A percentile compares a stretch with the other conserved stretches of the same genome.
Evolutionary conservation across 2,888 invertebrate genomes (phyloP).

Genomic region (Lathronympha strigana): DNA sequence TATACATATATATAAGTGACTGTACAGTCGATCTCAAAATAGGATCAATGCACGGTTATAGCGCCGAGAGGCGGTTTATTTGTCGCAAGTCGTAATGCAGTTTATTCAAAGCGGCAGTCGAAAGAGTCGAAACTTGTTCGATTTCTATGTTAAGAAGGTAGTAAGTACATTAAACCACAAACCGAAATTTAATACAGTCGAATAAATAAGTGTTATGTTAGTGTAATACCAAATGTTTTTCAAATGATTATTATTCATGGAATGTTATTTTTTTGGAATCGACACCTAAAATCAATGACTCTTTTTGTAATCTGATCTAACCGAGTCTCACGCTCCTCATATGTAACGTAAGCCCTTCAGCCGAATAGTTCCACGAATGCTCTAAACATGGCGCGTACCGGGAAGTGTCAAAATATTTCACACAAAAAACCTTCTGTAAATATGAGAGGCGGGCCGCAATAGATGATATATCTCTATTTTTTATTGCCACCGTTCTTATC

Average conservation of each 20-base stretch:
- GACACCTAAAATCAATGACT: not conserved
- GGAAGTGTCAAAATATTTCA: conserved; percentile 82
- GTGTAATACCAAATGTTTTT: not conserved
- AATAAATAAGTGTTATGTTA: not conserved
- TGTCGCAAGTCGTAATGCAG: conserved; percentile 1
- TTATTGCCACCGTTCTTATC: conserved; percentile 60
- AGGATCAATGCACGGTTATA: conserved; percentile 27
- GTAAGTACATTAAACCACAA: not conserved
- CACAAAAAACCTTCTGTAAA: conserved; percentile 60
- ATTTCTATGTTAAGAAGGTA: too few relatives aligned
- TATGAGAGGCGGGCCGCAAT: conserved; percentile 63
- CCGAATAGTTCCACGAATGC: conserved; percentile 59
- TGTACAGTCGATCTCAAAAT: not conserved
- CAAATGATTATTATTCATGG: not conserved
- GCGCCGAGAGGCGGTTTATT: not conserved
- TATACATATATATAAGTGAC: too few relatives aligned
- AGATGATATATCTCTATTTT: conserved; percentile 74
- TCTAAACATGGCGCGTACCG: conserved; percentile 60
- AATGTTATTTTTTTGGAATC: not conserved
- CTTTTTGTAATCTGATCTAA: conserved; percentile 12
- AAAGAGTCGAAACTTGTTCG: not conserved
- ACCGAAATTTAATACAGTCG: not conserved
- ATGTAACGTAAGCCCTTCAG: conserved; percentile 14
- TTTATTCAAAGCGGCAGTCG: not conserved
- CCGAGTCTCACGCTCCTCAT: conserved; percentile 20